Evolutionary conservation across 2,797 vertebrate genomes (phyloP).

Genomic region (Tadarida brasiliensis): DNA sequence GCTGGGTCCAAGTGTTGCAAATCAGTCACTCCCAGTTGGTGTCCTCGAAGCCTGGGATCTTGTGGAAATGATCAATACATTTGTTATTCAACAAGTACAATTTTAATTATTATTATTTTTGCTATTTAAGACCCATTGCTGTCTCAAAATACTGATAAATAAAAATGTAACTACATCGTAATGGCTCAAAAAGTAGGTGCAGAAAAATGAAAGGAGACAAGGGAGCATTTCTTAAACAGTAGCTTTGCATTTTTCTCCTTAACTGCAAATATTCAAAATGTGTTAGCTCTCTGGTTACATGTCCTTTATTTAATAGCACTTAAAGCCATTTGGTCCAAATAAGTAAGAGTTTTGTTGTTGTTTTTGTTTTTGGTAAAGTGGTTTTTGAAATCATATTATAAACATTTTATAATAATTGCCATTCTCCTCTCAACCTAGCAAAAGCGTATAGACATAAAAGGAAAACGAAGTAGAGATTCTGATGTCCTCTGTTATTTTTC

Average conservation of each 20-base stretch:
- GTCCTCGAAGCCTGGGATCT: background rate
- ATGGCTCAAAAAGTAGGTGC: background rate
- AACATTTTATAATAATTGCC: background rate
- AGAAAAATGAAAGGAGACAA: constrained; percentile 15
- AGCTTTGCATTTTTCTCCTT: background rate
- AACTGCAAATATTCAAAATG: background rate
- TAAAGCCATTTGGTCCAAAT: constrained; percentile 11
- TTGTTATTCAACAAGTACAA: background rate
- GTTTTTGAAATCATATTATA: background rate
- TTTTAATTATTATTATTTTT: background rate
- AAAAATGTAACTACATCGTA: background rate
- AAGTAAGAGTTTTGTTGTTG: background rate
- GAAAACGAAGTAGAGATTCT: background rate
- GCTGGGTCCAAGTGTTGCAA: no score
- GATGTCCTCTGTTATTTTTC: background rate
- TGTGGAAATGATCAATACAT: background rate
- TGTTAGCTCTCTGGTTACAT: background rate
- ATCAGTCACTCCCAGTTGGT: rapidly evolving
- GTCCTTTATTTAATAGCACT: constrained; percentile 20
- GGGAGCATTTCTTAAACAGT: background rate
- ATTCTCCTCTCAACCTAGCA: background rate
- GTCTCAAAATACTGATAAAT: constrained; percentile 7
- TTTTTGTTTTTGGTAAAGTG: background rate
- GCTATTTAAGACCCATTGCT: background rate
- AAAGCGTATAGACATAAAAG: background rate